Conservation (phyloP, 2,888 invertebrate species). For the Lordiphosa andalusiaca region DNA sequence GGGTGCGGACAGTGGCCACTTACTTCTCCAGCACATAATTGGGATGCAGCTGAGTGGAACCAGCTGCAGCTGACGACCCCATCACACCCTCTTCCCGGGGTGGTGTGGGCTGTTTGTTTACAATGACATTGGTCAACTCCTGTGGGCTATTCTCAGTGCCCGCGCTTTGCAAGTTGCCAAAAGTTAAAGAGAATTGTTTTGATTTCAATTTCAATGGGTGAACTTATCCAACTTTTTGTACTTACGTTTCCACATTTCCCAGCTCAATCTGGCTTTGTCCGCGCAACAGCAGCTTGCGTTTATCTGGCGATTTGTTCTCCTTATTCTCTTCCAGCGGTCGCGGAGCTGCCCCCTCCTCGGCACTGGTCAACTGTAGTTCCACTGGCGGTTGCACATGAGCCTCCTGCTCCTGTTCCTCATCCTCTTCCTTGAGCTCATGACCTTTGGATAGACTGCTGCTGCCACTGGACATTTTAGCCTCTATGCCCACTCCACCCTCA, state of each 20-base stretch:
- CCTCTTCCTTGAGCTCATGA: constrained; percentile 72
- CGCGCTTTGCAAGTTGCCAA: constrained; percentile 18
- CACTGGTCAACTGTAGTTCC: constrained; percentile 43
- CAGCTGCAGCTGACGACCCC: constrained; percentile 31
- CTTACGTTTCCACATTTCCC: constrained; percentile 78
- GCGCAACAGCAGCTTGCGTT: constrained; percentile 62
- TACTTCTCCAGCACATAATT: constrained; percentile 76
- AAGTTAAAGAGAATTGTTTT: constrained; percentile 12
- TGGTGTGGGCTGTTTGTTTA: constrained; percentile 75
- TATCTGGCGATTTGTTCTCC: constrained; percentile 75
- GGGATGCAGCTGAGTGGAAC: constrained; percentile 58
- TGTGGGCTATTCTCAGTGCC: constrained; percentile 47
- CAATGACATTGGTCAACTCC: constrained; percentile 60
- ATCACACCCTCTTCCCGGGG: constrained; percentile 46
- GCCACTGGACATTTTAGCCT: constrained; percentile 51
- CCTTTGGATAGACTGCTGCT: constrained; percentile 50
- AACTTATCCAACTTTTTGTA: constrained; percentile 20
- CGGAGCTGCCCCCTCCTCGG: constrained; percentile 43
- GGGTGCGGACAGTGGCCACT: constrained; percentile 56
- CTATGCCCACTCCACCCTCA: constrained; percentile 66
- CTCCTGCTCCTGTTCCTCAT: constrained; percentile 61
- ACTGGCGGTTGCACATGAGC: constrained; percentile 33
- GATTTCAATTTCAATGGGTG: constrained; percentile 7
- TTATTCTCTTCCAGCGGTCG: constrained; percentile 69
- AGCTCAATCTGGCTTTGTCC: constrained; percentile 78